Percentiles rank a stretch among this genome's conserved stretches.
Conservation (phyloP, 2,888 invertebrate species). For the Sussaba pulchella region DNA sequence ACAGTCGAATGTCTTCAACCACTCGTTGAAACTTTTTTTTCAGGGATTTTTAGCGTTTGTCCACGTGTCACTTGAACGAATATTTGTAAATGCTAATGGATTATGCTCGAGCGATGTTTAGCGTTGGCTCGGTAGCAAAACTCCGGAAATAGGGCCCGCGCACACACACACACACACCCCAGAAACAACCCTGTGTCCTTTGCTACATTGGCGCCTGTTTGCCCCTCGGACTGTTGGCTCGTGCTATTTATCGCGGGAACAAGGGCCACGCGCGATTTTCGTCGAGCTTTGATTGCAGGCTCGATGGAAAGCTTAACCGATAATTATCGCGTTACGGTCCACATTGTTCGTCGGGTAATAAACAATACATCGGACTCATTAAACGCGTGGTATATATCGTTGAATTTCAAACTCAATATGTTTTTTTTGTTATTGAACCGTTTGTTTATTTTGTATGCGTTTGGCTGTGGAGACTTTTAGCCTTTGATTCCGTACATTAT, state of each 20-base stretch:
- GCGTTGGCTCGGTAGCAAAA: neutral
- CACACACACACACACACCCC: neutral
- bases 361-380: slow-evolving; percentile 29
- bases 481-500: neutral
- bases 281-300: slow-evolving; percentile 65
- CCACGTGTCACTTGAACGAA: slow-evolving; percentile 4
- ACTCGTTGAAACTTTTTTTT: neutral
- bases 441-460: slow-evolving; percentile 9
- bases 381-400: neutral
- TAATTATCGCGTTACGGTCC: slow-evolving; percentile 69
- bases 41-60: neutral
- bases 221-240: slow-evolving; percentile 12
- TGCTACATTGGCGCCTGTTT: slow-evolving; percentile 11
- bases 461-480: slow-evolving; percentile 3
- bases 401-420: neutral
- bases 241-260: neutral
- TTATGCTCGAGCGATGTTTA: slow-evolving; percentile 52
- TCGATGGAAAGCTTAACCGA: slow-evolving; percentile 78
- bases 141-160: slow-evolving; percentile 15
- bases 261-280: slow-evolving; percentile 34
- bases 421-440: slow-evolving; percentile 27
- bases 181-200: slow-evolving; percentile 20
- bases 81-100: slow-evolving; percentile 48
- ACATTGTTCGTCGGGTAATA: slow-evolving; percentile 13
- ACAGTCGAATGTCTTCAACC: neutral